These are phyloP conservation scores for Podargus strigoides DNA, from an alignment of 2,797 vertebrate species.

Conservation along the genomic window DNA sequence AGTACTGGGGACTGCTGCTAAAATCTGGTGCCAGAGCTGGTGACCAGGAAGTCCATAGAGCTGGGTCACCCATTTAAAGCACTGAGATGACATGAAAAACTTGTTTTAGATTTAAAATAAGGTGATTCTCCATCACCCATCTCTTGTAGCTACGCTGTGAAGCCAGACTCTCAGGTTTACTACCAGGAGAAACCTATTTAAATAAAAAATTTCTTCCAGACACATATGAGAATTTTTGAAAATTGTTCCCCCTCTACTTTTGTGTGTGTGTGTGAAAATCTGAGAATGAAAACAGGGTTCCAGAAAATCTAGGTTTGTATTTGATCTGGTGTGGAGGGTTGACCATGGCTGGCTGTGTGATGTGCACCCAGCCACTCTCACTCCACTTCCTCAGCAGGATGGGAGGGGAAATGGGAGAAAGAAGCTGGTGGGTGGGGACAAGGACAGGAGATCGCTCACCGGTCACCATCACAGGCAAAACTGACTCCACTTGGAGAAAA, in stretches of 20 bases:
- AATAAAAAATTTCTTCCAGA: neutral
- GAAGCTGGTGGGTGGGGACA: neutral
- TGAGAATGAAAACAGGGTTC: neutral
- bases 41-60: fast-evolving
- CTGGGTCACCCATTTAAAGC: neutral
- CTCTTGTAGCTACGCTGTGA: neutral
- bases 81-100: neutral
- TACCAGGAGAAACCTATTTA: neutral
- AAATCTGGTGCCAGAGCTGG: neutral
- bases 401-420: neutral
- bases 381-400: neutral
- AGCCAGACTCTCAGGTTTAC: neutral
- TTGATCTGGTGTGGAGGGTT: neutral
- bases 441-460: neutral
- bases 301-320: neutral
- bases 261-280: neutral
- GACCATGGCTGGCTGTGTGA: neutral
- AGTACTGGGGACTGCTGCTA: neutral
- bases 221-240: neutral
- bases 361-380: neutral
- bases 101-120: neutral
- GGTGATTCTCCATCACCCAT: neutral
- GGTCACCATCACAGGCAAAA: neutral
- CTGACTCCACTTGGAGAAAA: neutral
- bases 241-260: neutral